A percentile compares a stretch with the other conserved stretches of the same genome.
phyloP scores from a whole-genome alignment of 2,113 vertebrate genomes.

The Myrmecobius fasciatus region DNA sequence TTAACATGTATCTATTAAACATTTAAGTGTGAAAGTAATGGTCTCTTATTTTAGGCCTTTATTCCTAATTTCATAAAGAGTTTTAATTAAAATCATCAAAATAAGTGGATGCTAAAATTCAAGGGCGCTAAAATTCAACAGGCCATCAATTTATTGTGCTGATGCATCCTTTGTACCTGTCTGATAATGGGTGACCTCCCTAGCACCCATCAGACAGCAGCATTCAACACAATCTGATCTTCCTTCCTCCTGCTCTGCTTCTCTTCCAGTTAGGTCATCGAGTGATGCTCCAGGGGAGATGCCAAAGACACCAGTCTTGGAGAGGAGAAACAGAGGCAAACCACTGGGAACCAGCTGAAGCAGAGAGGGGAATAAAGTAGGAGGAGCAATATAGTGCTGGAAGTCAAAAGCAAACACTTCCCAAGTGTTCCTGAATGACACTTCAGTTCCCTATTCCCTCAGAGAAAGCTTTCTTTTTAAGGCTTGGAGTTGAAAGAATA shows the following conservation, averaged over 20 bases:
- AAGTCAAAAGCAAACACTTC: slow-evolving; percentile 62
- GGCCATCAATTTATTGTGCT: no score
- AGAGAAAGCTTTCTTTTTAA: slow-evolving; percentile 76
- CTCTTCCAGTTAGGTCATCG: accelerated
- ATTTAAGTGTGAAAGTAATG: slow-evolving; percentile 77
- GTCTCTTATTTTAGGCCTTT: slow-evolving; percentile 73
- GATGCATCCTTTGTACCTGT: background rate
- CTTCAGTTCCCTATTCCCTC: slow-evolving; percentile 73
- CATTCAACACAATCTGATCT: background rate
- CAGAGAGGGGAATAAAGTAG: slow-evolving; percentile 34
- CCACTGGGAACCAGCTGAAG: slow-evolving; percentile 51
- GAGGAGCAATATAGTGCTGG: background rate
- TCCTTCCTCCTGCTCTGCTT: background rate
- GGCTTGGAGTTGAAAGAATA: slow-evolving; percentile 66
- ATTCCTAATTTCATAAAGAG: background rate
- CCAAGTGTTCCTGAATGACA: slow-evolving; percentile 82
- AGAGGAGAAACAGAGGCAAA: background rate
- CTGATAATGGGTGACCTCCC: background rate
- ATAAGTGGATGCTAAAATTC: background rate
- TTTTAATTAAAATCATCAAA: slow-evolving; percentile 20
- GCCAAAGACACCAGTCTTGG: background rate
- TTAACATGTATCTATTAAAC: slow-evolving; percentile 81
- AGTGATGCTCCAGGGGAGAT: accelerated
- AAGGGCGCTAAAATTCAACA: background rate
- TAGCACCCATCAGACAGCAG: background rate